A percentile compares a stretch with the other conserved stretches of the same genome.
Conservation (phyloP, 2,797 vertebrate genomes). For the Sternotherus odoratus region DNA sequence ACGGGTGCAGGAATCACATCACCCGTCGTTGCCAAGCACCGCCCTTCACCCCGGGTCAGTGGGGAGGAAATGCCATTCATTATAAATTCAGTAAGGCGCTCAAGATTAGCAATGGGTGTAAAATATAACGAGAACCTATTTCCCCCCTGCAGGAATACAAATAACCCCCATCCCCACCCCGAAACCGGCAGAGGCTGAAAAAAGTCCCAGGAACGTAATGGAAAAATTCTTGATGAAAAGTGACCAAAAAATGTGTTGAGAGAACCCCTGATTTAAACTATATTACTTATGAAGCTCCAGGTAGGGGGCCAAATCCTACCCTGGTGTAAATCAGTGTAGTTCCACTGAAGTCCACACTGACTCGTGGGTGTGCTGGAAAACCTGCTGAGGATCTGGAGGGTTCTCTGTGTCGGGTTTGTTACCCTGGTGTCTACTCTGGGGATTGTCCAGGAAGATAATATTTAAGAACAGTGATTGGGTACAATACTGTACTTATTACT, state of each 20-base stretch:
- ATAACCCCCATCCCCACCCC: not conserved
- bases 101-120: not conserved
- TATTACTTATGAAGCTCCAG: not conserved
- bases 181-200: not conserved
- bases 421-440: not conserved
- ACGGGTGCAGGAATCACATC: not conserved
- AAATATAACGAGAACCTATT: not conserved
- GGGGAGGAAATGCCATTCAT: not conserved
- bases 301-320: not conserved
- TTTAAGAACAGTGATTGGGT: conserved; percentile 1
- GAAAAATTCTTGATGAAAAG: not conserved
- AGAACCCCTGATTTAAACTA: rapidly evolving
- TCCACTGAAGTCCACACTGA: not conserved
- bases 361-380: not conserved
- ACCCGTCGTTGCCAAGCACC: not conserved
- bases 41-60: too few species aligned
- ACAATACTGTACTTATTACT: not conserved
- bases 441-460: not conserved
- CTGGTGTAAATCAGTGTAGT: not conserved
- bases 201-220: not conserved
- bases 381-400: not conserved
- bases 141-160: not conserved
- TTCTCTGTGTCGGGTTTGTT: not conserved
- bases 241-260: too few species aligned
- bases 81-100: not conserved